Base-by-base conservation (phyloP, 2,113 vertebrate genomes). In the Corvus hawaiiensis region DNA sequence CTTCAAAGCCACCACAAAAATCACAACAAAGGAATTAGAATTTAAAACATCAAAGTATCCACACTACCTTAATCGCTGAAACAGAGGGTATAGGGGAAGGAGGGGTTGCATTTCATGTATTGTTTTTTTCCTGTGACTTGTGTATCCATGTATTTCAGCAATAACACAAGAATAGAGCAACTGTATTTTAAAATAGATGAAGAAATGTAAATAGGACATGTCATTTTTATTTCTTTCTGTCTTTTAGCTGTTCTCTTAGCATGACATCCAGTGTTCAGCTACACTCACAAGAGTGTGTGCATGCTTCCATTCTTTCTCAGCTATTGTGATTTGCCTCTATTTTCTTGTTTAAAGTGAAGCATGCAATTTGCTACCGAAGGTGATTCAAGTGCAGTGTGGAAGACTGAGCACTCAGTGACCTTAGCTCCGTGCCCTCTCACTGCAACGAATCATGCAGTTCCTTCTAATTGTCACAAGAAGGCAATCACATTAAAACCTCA, bases 401-500 rank as follows among this genome's bases (percentile, higher is more conserved):
- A 95, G 79, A 73, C 80, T 58, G 62, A 96, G 75, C 66, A 23
- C 62, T 84, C 75, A 10, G 64, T 96, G 95, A 95, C 97, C 97
- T 95, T 51, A 91, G 52, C 69, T 95, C 90, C 13, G 30, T 92
- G 79, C 67, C 89, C 94, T 88, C 92, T 95, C 90, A 61, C 91
- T 89, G 62, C 93, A 93, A 87, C 28, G 9, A 94, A 81, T 93
- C 97, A 96, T 92, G 86, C 84, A 93, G 90, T 76, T 93, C 83
- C 88, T 97, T 95, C 97, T 95, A 96, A 98, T 97, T 97, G 96
- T 97, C 95, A 94, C 82, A 89, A 97, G 96, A 95, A 97, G 79
- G 86, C 95, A 97, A 97, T 95, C 92, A 87, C 93, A 97, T 97
- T 97, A 97, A 97, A 97, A 96, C 86, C 93, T 94, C 97, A 96